Percentiles rank a stretch among this genome's conserved stretches.
Evolutionary conservation across 2,113 vertebrate genomes (phyloP).

Genomic region (Protomyctophum bolini): DNA sequence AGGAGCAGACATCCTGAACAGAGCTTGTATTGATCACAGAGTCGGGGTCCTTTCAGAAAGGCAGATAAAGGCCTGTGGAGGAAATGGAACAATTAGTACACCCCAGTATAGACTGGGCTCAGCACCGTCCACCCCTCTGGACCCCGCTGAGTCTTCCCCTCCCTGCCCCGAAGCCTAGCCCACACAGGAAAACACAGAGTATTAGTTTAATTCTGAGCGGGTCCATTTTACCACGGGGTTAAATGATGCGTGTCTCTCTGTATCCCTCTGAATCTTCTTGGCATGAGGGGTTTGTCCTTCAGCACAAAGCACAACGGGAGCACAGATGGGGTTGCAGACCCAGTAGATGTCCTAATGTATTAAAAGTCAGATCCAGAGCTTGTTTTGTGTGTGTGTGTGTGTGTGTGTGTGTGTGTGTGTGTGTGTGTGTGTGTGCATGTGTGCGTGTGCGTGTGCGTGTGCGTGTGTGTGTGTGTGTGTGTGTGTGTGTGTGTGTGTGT

Average conservation of each 20-base stretch:
- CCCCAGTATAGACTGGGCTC: neutral
- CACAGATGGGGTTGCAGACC: slow-evolving; percentile 75
- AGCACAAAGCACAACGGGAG: slow-evolving; percentile 62
- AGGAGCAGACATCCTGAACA: slow-evolving; percentile 15
- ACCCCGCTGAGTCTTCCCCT: slow-evolving; percentile 11
- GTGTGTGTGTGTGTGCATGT: neutral
- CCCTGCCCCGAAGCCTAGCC: neutral
- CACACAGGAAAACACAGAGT: too few relatives aligned
- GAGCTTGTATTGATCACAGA: slow-evolving; percentile 53
- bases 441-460: slow-evolving; percentile 15
- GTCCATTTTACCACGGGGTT: too few relatives aligned
- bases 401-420: too few relatives aligned
- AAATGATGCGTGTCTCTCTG: neutral
- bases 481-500: slow-evolving; percentile 33
- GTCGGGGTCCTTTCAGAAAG: slow-evolving; percentile 35
- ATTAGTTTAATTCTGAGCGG: neutral
- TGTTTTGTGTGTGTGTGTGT: slow-evolving; percentile 4
- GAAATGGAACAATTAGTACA: slow-evolving; percentile 24
- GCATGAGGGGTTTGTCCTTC: slow-evolving; percentile 61
- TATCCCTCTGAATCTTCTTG: slow-evolving; percentile 16
- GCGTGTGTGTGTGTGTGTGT: slow-evolving; percentile 43
- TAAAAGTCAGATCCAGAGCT: slow-evolving; percentile 77
- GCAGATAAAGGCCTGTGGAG: slow-evolving; percentile 27
- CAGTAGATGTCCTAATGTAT: slow-evolving; percentile 78
- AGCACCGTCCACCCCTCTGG: neutral